Base-by-base conservation (phyloP, 2,888 invertebrate genomes). In the Harmothoe impar region DNA sequence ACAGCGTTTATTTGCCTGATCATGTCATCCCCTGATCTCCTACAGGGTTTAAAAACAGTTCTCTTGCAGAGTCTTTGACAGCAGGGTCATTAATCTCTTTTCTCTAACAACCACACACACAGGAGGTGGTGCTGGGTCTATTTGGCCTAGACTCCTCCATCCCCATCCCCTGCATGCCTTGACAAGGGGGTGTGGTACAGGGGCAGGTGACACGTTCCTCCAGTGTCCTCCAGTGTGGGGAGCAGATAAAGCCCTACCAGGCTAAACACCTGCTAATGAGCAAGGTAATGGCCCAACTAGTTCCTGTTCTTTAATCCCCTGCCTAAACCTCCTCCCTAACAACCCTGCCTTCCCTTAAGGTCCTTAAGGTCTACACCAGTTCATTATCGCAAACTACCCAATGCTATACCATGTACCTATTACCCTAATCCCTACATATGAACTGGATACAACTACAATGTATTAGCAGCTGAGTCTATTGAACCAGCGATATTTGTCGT, bases 271-370 rank as follows among this genome's bases (percentile, higher is more conserved):
- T 25, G 72, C n/a, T 29, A 72, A 72, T 72, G 29, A 72, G 29
- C 72, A 29, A 72, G 72, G 72, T 72, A 72, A 72, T 72, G 72
- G 72, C 72, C 25, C 72, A n/a, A 62, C 62, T 62, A 62, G 62
- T 62, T n/a, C 62, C 62, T n/a, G 62, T 62, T n/a, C 23, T n/a
- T n/a, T 62, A 20, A 20, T n/a, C 25, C 25, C 25, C 72, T 72
- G 29, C 29, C 29, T 29, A 72, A 72, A 72, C 5, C 29, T 17
- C 72, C 20, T 72, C 72, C 5, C 31, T 25, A 72, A 72, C 29
- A 15, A 15, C 17, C 25, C 25, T 72, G 72, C 25, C 72, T 15
- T 5, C 31, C 72, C 72, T 72, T n/a, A n/a, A n/a, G n/a, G n/a
- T n/a, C n/a, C n/a, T n/a, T n/a, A n/a, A n/a, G 15, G 62, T 62